Evolutionary conservation across 2,888 invertebrate genomes (phyloP), one percentile per base, ranked within the genome.

Genomic region (Sinopyrophorus schimmeli): DNA sequence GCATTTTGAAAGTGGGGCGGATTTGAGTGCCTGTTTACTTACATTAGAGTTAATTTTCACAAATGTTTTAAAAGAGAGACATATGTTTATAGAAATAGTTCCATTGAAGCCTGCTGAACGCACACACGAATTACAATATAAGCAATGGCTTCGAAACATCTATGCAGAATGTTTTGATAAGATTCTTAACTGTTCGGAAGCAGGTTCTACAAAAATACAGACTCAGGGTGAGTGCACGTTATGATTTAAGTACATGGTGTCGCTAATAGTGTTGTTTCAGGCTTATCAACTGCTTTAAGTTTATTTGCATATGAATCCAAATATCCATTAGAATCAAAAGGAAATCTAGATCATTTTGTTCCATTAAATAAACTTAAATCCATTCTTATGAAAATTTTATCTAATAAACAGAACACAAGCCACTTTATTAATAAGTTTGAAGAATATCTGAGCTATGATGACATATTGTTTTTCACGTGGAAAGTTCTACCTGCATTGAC

Each of bases 381-480:
- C 32, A 77, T 91, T 53, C 75, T 91, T 41, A 76, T 77, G 62
- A 79, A 80, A 28, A 67, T 91, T 7, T 69, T 90, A 26, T 83
- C 83, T 18, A 74, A 79, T 0, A 81, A 83, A 30, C 73, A 77
- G 32, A 78, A 82, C 15, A 86, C 83, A 70, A 69, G 76, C 0
- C 73, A 77, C 17, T 74, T 85, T 0, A 80, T 91, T 52, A 72
- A 76, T 6, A 80, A 85, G 58, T 89, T 89, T 66, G 84, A 87
- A 64, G 88, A 89, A 70, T 88, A 85, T 67, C 76, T 86, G 0
- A 77, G 81, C 46, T 87, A 84, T 67, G 80, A 84, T 56, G 92
- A 93, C 68, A 80, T 91, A 10, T 76, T 90, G 51, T 87, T 83
- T 66, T 80, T 83, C 65, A 81, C 84, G 0, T 85, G 91, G 75